These are phyloP conservation scores for Melipona quadrifasciata DNA, from an alignment of 1,140 invertebrate genomes.

Conservation along the genomic window DNA sequence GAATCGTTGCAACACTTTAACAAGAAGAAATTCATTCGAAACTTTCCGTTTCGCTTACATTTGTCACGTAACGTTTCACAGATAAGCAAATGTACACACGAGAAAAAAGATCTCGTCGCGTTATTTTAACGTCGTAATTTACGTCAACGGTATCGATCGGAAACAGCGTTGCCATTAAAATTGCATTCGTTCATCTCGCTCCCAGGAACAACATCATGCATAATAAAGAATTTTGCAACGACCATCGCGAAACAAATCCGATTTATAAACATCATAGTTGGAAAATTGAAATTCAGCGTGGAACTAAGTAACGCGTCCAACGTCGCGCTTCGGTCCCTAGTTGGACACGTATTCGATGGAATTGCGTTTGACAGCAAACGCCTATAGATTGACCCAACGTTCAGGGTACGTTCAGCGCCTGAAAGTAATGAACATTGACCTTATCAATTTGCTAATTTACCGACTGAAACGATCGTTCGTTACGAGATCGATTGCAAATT, in stretches of 20 bases:
- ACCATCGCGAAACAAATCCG: slow-evolving; percentile 6
- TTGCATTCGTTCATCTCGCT: neutral
- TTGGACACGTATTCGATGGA: neutral
- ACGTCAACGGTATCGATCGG: neutral
- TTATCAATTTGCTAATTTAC: slow-evolving; percentile 27
- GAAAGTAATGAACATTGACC: slow-evolving; percentile 32
- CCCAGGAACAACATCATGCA: neutral
- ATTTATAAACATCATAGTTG: slow-evolving; percentile 26
- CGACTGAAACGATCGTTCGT: neutral
- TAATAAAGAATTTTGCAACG: slow-evolving; percentile 9
- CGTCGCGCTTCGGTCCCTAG: neutral
- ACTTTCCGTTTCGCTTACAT: neutral
- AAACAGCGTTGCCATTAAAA: neutral
- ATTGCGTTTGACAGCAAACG: slow-evolving; percentile 62
- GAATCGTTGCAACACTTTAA: neutral
- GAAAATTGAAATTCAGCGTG: slow-evolving; percentile 38
- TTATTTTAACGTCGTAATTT: neutral
- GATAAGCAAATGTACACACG: neutral
- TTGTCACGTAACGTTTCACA: neutral
- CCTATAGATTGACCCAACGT: slow-evolving; percentile 59
- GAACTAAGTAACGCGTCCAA: neutral
- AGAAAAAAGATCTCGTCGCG: neutral
- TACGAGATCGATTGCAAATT: too few species aligned
- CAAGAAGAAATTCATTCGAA: neutral
- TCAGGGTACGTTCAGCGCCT: slow-evolving; percentile 27